Percentiles rank a stretch among this genome's conserved stretches.
Conservation (phyloP, 53 echinoderm and acorn worm species). For the Crossaster papposus region DNA sequence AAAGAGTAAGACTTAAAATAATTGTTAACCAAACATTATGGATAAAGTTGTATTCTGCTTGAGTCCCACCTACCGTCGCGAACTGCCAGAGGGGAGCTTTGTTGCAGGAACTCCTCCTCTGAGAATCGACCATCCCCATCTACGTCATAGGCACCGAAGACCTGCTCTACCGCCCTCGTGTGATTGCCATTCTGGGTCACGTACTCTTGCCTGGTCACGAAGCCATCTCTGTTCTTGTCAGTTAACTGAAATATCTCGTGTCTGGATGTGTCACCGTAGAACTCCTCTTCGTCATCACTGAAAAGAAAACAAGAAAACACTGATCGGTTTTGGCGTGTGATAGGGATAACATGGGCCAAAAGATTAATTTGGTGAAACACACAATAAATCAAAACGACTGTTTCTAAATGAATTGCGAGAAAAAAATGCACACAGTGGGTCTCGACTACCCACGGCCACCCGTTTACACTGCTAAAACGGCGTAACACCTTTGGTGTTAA, state of each 20-base stretch:
- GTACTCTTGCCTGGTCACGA: slow-evolving; percentile 60
- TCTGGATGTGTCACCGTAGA: slow-evolving; percentile 44
- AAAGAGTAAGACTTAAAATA: too few species aligned
- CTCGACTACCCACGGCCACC: too few species aligned
- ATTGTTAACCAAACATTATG: too few species aligned
- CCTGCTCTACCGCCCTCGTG: slow-evolving; percentile 30
- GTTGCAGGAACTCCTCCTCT: slow-evolving; percentile 56
- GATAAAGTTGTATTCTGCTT: background rate
- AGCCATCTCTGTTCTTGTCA: slow-evolving; percentile 50
- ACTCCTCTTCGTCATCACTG: slow-evolving; percentile 13
- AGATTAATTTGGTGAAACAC: too few species aligned
- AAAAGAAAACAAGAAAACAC: background rate
- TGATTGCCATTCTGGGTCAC: slow-evolving; percentile 36
- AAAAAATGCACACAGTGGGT: too few species aligned
- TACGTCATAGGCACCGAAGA: slow-evolving; percentile 51
- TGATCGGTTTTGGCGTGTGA: too few species aligned
- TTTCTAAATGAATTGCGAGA: too few species aligned
- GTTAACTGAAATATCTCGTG: slow-evolving; percentile 50
- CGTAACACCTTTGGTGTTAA: too few species aligned
- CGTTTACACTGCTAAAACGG: too few species aligned
- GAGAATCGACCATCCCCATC: slow-evolving; percentile 58
- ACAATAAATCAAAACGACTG: too few species aligned
- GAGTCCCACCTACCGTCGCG: slow-evolving; percentile 18
- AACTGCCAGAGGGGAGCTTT: slow-evolving; percentile 59
- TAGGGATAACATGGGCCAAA: too few species aligned